Base-by-base conservation (phyloP, 2,797 vertebrate species). In the Hydrolagus colliei region DNA sequence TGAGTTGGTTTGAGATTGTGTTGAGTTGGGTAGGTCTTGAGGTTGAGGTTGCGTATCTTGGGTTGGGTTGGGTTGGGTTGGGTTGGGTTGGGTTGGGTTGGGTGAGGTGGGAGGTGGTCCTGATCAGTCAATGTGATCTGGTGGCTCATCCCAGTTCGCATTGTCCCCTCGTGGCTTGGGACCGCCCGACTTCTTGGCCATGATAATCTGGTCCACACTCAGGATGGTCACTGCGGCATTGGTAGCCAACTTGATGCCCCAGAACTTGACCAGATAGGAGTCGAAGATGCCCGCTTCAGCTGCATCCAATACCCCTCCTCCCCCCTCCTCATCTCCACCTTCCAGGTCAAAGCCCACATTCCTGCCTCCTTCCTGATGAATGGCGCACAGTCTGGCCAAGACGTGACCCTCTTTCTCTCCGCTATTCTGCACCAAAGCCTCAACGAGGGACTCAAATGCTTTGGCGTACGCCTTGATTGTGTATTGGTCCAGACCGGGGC, bases 401-500 rank as follows among this genome's bases (percentile, higher is more conserved):
- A 78, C 78, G 72, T 80, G 35, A 0, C 52, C 75, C 63, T 86
- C 86, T 0, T 73, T 75, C 14, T 86, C 41, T 0, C 89, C 89
- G 0, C 87, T 73, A 1, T 89, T 89, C 14, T 73, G 77, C 0
- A 85, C 88, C 86, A 89, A n/a, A 0, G 79, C 82, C 6, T 86
- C 86, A 0, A 86, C 87, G 1, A 87, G 72, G 0, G 59, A 76
- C 41, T 88, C 86, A 71, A 88, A 75, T 0, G 89, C 86, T 18
- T 77, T 73, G 20, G 88, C 78, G 18, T 85, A 89, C 5, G 86
- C 86, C 73, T 86, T 6, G 61, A 90, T 63, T 20, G 77, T 87
- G 18, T 89, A 88, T 73, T 90, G 89, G 72, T 91, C 88, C 61
- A 86, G 86, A 3, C 89, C 86, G 0, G 87, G 87, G 65, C 87